These are phyloP conservation scores for Halictus quadricinctus DNA, from an alignment of 2,888 invertebrate species.

Conservation along the genomic window DNA sequence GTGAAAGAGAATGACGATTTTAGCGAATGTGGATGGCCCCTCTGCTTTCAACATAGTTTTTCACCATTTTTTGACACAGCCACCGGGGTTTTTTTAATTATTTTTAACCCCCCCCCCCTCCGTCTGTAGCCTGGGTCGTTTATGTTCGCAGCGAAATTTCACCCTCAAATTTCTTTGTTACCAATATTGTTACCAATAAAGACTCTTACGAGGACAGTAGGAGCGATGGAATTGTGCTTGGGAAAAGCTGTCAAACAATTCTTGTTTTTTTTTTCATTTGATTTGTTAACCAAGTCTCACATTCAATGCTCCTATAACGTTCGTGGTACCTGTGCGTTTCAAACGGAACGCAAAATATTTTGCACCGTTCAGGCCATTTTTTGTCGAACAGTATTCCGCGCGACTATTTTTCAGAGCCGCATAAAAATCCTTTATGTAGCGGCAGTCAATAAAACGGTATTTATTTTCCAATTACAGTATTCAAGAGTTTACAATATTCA, in stretches of 20 bases:
- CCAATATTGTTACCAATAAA: too few relatives aligned
- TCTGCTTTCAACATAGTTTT: too few relatives aligned
- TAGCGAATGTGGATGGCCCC: not conserved
- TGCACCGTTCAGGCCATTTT: not conserved
- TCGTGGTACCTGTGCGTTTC: not conserved
- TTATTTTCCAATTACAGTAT: not conserved
- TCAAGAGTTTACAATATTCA: not conserved
- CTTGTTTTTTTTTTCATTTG: not conserved
- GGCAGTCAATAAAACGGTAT: not conserved
- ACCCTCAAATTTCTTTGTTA: too few relatives aligned
- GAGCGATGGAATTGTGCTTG: too few relatives aligned
- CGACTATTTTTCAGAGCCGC: not conserved
- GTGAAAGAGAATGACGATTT: not conserved
- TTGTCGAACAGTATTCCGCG: not conserved
- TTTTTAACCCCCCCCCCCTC: too few relatives aligned
- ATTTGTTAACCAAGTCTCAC: not conserved
- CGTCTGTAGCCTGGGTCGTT: too few relatives aligned
- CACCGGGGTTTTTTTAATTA: too few relatives aligned
- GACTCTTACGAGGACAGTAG: too few relatives aligned
- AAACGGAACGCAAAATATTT: not conserved
- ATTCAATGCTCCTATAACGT: not conserved
- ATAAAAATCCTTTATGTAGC: not conserved
- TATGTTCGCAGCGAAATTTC: too few relatives aligned
- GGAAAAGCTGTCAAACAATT: not conserved
- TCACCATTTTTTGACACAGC: too few relatives aligned